Evolutionary conservation across 2,113 vertebrate species (phyloP), one percentile per base, ranked within the genome.

Genomic region (Cepphus grylle): DNA sequence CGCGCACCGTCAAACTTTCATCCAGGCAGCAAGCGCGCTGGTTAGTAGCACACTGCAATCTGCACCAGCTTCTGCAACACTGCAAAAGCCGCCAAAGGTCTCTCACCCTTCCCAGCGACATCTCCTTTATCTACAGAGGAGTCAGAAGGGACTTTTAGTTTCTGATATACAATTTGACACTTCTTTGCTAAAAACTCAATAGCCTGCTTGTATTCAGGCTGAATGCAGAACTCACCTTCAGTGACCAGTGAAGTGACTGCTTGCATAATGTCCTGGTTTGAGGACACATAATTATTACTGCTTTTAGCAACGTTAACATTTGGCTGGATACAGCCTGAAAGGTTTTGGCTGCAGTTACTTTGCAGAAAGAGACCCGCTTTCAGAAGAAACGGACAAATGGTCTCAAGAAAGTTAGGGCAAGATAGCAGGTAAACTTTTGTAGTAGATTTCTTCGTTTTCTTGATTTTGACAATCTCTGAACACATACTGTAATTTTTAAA

Each of bases 1-100:
- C 0, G 0, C n/a, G 70, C 6, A 2, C 19, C 11, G 27, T 0
- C 1, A 34, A 34, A 16, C 38, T 40, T 53, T 38, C 47, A 55
- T 7, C n/a, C 55, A 34, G 65, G 47, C 42, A 88, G 27, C 12
- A 27, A 67, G 61, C 9, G 6, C 32, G 30, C 40, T 53, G 32
- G 10, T 43, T 17, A 32, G 38, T 32, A 32, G 38, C 30, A 63
- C 11, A 16, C 19, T 15, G 15, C 25, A 34, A 29, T 38, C 56
- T 52, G 40, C 34, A 49, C 5, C 5, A 1, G 12, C 9, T 72
- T 52, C 34, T 26, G 52, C 50, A 55, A 14, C 9, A 3, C 4
- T 6, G 32, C 69, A 78, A 86, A 74, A 90, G 65, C 30, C 21
- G 66, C 21, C 29, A 32, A 52, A 83, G 23, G 34, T 30, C n/a